Evolutionary conservation across 1,140 invertebrate genomes (phyloP).

Genomic region (Anthonomus grandis): DNA sequence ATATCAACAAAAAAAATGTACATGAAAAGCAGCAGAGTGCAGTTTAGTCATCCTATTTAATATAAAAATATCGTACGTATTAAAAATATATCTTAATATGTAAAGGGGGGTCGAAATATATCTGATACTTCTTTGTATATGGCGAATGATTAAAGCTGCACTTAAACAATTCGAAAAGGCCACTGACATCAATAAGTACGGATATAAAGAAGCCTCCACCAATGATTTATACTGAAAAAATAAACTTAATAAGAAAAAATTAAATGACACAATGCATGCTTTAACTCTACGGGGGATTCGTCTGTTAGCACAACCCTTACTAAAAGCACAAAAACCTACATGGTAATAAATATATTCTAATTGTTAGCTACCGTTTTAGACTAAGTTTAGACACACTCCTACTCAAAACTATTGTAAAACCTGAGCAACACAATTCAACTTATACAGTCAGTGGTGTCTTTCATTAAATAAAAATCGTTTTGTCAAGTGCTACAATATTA

Average conservation of each 20-base stretch:
- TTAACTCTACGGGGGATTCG: background rate
- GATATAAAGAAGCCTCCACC: slow-evolving; percentile 45
- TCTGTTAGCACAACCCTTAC: slow-evolving; percentile 2
- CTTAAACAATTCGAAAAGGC: slow-evolving; percentile 30
- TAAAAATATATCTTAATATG: background rate
- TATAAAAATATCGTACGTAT: slow-evolving; percentile 22
- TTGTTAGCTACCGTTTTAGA: slow-evolving; percentile 2
- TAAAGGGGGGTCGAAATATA: background rate
- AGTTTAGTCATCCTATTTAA: slow-evolving; percentile 22
- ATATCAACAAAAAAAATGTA: slow-evolving; percentile 3
- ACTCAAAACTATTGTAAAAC: background rate
- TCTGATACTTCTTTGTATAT: background rate
- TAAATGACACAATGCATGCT: background rate
- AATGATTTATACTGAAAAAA: slow-evolving; percentile 48
- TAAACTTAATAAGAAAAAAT: slow-evolving; percentile 30
- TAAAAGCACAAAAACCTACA: slow-evolving; percentile 5
- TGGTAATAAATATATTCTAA: slow-evolving; percentile 4
- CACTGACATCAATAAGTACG: slow-evolving; percentile 42
- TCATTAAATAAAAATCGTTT: too few relatives aligned
- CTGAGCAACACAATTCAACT: too few relatives aligned
- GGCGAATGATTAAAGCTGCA: slow-evolving; percentile 27
- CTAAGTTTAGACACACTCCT: background rate
- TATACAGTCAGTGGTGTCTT: too few relatives aligned
- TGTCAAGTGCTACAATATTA: too few relatives aligned
- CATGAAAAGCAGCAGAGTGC: slow-evolving; percentile 7